phyloP scores from a whole-genome alignment of 2,113 vertebrate species.

The Ploceus nigricollis region DNA sequence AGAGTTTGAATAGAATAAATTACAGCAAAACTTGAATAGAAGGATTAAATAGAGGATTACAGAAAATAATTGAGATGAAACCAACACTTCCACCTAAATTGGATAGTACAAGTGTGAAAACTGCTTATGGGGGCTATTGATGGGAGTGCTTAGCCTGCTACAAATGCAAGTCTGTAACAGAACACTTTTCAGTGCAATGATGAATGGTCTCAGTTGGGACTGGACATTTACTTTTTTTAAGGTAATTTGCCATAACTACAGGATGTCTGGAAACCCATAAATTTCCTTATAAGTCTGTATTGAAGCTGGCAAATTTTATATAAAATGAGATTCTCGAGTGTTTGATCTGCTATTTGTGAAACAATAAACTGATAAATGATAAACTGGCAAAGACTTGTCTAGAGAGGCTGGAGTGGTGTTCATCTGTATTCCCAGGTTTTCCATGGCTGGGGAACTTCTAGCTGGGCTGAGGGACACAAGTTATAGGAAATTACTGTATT shows the following conservation, averaged over 20 bases:
- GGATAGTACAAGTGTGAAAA: conserved; percentile 60
- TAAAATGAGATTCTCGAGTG: not conserved
- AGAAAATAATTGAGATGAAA: conserved; percentile 57
- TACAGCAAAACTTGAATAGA: conserved; percentile 34
- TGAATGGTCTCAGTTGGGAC: not conserved
- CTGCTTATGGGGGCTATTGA: conserved; percentile 24
- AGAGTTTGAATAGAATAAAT: conserved; percentile 43
- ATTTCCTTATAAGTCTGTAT: not conserved
- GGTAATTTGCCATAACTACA: not conserved
- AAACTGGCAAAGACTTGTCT: not conserved
- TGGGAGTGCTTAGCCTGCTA: not conserved
- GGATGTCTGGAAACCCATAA: not conserved
- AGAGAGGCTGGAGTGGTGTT: not conserved
- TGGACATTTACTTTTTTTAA: not conserved
- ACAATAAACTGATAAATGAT: not conserved
- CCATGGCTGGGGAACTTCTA: not conserved
- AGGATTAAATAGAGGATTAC: conserved; percentile 57
- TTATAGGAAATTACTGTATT: not conserved
- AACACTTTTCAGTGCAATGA: not conserved
- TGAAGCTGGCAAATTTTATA: not conserved
- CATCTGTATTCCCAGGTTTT: not conserved
- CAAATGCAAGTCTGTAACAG: not conserved
- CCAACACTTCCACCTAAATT: conserved; percentile 35
- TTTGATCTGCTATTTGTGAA: not conserved
- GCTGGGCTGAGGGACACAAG: not conserved